These are phyloP conservation scores for Saimiri boliviensis DNA, from an alignment of 2,113 vertebrate species.

Conservation along the genomic window DNA sequence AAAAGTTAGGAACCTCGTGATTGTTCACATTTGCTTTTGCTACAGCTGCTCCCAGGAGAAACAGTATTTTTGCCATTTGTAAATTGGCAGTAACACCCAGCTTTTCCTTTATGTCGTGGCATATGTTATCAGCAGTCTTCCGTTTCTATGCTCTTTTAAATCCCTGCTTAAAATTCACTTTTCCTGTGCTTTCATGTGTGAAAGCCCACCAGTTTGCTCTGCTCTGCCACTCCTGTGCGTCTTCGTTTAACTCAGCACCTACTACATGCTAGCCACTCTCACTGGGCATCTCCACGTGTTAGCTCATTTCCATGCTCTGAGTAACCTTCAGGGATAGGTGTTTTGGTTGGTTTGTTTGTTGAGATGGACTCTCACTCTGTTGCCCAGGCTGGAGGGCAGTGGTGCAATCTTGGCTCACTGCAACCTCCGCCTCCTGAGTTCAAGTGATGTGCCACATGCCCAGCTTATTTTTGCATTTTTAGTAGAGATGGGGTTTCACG, in stretches of 20 bases:
- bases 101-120: background rate
- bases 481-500: no score
- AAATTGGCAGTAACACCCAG: slow-evolving; percentile 38
- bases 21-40: slow-evolving; percentile 50
- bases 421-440: no score
- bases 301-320: background rate
- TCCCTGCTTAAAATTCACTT: slow-evolving; percentile 2
- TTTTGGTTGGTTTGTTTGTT: background rate
- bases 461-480: no score
- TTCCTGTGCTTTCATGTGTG: background rate
- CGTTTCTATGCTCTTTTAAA: background rate
- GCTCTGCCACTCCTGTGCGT: accelerated
- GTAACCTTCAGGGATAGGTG: background rate
- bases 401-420: no score
- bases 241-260: background rate
- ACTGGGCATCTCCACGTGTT: background rate
- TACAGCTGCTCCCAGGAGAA: slow-evolving; percentile 51
- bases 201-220: background rate
- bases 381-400: no score
- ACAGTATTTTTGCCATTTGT: slow-evolving; percentile 48
- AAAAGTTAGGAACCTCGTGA: slow-evolving; percentile 57
- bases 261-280: background rate
- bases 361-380: no score
- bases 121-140: slow-evolving; percentile 39
- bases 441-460: no score